Percentiles rank a stretch among this genome's conserved stretches.
Conservation (phyloP, 2,888 invertebrate species). For the Caenorhabditis sp. region DNA sequence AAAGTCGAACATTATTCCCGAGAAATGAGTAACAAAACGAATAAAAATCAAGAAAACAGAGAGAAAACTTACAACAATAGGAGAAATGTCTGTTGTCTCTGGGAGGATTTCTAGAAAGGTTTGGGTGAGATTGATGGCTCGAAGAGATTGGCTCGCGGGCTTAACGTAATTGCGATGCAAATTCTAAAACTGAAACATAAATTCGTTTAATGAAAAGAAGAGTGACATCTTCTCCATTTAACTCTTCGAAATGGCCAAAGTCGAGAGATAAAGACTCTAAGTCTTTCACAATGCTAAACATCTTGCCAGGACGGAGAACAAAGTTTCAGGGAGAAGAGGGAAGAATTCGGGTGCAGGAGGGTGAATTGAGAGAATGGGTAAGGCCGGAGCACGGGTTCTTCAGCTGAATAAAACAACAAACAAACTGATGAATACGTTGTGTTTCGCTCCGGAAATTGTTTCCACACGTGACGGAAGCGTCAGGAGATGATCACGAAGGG, state of each 20-base stretch:
- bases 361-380: slow-evolving; percentile 19
- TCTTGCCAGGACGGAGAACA: not conserved
- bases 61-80: too few relatives aligned
- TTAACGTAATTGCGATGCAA: not conserved
- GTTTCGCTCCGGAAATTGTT: slow-evolving; percentile 46
- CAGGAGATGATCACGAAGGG: not conserved
- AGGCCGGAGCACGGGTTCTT: slow-evolving; percentile 15
- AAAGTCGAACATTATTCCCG: too few relatives aligned
- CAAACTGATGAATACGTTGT: slow-evolving; percentile 21
- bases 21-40: too few relatives aligned
- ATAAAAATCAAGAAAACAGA: too few relatives aligned
- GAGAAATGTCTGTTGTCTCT: too few relatives aligned
- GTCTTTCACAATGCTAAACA: not conserved
- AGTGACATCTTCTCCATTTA: not conserved
- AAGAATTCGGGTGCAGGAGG: not conserved
- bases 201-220: not conserved
- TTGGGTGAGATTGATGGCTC: too few relatives aligned
- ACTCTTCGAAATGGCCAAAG: not conserved
- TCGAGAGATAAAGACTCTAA: not conserved
- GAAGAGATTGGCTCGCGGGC: not conserved
- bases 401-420: slow-evolving; percentile 35
- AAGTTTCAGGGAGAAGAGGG: too few relatives aligned
- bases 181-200: not conserved
- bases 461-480: slow-evolving; percentile 23
- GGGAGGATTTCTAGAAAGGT: too few relatives aligned